These are phyloP conservation scores for Ahaetulla prasina DNA, from an alignment of 2,113 vertebrate species.

Conservation along the genomic window DNA sequence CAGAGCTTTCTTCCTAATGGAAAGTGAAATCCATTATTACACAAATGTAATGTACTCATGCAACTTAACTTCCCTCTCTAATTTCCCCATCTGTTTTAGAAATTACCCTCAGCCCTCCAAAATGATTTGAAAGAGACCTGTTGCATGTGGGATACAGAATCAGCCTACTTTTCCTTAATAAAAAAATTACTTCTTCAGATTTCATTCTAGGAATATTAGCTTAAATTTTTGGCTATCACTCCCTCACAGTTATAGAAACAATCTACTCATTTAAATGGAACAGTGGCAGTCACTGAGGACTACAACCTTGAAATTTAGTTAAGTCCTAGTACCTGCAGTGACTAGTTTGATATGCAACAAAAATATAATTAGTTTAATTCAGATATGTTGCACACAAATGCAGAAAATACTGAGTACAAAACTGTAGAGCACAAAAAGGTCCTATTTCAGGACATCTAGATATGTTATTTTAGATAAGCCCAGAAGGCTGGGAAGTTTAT, in stretches of 20 bases:
- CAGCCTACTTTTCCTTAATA: neutral
- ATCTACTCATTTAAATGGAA: neutral
- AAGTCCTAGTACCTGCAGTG: slow-evolving; percentile 27
- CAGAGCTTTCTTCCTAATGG: neutral
- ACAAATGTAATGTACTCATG: neutral
- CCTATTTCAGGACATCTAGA: slow-evolving; percentile 21
- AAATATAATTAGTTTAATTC: slow-evolving; percentile 16
- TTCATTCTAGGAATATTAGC: neutral
- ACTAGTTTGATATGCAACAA: neutral
- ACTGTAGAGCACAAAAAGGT: slow-evolving; percentile 42
- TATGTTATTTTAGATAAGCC: slow-evolving; percentile 56
- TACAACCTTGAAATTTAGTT: slow-evolving; percentile 13
- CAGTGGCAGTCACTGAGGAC: neutral
- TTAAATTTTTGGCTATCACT: neutral
- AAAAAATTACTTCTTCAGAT: neutral
- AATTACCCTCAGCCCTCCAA: neutral
- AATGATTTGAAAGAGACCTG: neutral
- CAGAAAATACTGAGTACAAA: slow-evolving; percentile 43
- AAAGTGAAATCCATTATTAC: neutral
- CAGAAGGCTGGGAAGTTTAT: slow-evolving; percentile 51
- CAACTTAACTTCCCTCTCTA: neutral
- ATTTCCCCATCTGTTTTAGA: neutral
- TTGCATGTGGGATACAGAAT: neutral
- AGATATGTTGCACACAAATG: slow-evolving; percentile 27
- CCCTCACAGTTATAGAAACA: neutral